Conservation (phyloP, 2,888 invertebrate species). For the Drosophila leonis region DNA sequence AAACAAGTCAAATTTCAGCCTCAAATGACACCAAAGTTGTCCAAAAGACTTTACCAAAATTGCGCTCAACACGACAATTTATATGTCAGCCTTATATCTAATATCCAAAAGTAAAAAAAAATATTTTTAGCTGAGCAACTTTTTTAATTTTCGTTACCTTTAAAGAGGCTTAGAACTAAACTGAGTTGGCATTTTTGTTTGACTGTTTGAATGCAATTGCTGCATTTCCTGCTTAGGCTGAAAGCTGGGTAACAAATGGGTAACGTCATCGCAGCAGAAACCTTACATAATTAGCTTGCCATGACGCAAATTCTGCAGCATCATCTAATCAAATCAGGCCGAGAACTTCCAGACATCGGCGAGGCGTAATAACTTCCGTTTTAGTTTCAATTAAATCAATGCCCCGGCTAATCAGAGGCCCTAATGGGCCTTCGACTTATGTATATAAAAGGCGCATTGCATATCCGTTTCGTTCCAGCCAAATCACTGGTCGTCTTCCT, state of each 20-base stretch:
- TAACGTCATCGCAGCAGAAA: constrained; percentile 46
- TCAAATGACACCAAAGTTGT: constrained; percentile 59
- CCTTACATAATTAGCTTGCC: constrained; percentile 45
- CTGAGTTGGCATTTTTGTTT: constrained; percentile 21
- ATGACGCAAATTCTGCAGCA: constrained; percentile 54
- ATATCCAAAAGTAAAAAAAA: background rate
- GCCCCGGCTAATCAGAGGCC: constrained; percentile 67
- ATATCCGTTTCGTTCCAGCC: constrained; percentile 75
- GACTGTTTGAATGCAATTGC: constrained; percentile 9
- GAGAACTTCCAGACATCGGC: constrained; percentile 24
- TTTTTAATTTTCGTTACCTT: background rate
- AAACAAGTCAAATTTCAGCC: constrained; percentile 71
- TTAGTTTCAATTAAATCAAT: constrained; percentile 76
- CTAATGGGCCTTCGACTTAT: constrained; percentile 33
- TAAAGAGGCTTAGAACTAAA: background rate
- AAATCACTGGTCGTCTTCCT: constrained; percentile 68
- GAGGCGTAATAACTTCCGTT: constrained; percentile 77
- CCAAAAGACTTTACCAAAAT: constrained; percentile 37
- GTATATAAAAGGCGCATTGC: constrained; percentile 54
- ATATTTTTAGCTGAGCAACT: background rate
- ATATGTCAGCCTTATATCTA: background rate
- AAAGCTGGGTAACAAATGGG: constrained; percentile 12
- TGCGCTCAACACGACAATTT: constrained; percentile 6
- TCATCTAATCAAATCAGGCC: constrained; percentile 74
- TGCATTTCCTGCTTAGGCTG: constrained; percentile 66